Evolutionary conservation across 2,888 invertebrate species (phyloP).

Genomic region (Dicranocentrus wangi): DNA sequence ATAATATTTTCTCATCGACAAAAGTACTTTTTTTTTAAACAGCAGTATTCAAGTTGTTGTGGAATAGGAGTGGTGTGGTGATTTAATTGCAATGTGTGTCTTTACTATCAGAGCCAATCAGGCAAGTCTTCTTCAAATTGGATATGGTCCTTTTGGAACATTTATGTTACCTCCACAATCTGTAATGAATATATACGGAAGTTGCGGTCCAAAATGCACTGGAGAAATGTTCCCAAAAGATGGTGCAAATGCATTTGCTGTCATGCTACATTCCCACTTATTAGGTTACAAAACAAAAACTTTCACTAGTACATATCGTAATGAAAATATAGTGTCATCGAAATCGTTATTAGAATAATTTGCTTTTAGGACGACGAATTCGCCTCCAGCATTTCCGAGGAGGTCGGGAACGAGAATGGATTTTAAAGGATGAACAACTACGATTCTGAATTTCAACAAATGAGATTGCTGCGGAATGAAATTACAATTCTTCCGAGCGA

Average conservation of each 20-base stretch:
- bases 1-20: conserved; percentile 41
- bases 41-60: too few species aligned
- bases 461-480: conserved; percentile 28
- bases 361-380: conserved; percentile 30
- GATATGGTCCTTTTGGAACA: conserved; percentile 49
- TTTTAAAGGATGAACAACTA: conserved; percentile 58
- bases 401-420: conserved; percentile 50
- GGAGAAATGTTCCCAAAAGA: conserved; percentile 36
- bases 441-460: conserved; percentile 60
- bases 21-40: conserved; percentile 35
- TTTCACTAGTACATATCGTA: too few species aligned
- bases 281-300: conserved; percentile 42
- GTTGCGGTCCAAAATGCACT: conserved; percentile 51
- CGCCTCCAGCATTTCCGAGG: conserved; percentile 46
- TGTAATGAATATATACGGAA: conserved; percentile 36
- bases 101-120: conserved; percentile 8
- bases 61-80: too few species aligned
- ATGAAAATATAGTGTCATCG: too few species aligned
- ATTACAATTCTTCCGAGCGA: conserved; percentile 54
- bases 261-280: conserved; percentile 47
- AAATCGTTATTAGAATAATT: too few species aligned
- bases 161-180: conserved; percentile 55
- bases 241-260: conserved; percentile 51
- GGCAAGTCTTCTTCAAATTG: conserved; percentile 48
- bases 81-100: too few species aligned